Base-by-base conservation (phyloP, 1,140 invertebrate species). In the Lepidostoma basale region DNA sequence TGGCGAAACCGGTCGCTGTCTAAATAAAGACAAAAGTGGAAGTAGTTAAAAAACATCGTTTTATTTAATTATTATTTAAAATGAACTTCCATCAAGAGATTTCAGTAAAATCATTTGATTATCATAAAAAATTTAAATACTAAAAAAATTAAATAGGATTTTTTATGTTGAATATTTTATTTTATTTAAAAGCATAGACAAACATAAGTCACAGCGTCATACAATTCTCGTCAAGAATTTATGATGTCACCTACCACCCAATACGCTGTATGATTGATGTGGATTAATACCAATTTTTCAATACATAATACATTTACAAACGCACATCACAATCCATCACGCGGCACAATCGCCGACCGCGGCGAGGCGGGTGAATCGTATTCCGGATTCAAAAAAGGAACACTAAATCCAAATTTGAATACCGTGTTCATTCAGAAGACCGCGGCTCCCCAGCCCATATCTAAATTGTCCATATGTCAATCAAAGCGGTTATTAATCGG, bases 381-480 rank as follows among this genome's bases (percentile, higher is more conserved):
- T 36, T 23, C n/a, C 18, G 18, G 26, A 40, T 39, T 14, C 12
- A 36, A 18, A 59, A 59, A 59, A 39, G 12, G 20, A 22, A 10
- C 52, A 30, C 28, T 30, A 14, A 33, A 8, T 56, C 25, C 22
- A 18, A 39, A 25, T 36, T 10, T 36, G 18, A 23, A 22, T 39
- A 22, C n/a, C 1, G 2, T 3, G 8, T 36, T 56, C 18, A 18
- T 40, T 39, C 36, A 39, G n/a, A n/a, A 59, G 20, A n/a, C 12
- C 18, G 28, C 20, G 5, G 0, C 10, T 30, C 4, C 20, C 40
- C 3, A 20, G 16, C 22, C 14, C 9, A 14, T 71, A 71, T 71
- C 69, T 68, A 68, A 68, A 71, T 68, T 68, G 65, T 71, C 60
- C 69, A 71, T 8, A 18, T 68, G 69, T 71, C 69, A 71, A 71